Percentiles rank a stretch among this genome's conserved stretches.
These are phyloP conservation scores for Acronicta aceris DNA, from an alignment of 2,888 invertebrate species.

Conservation along the genomic window DNA sequence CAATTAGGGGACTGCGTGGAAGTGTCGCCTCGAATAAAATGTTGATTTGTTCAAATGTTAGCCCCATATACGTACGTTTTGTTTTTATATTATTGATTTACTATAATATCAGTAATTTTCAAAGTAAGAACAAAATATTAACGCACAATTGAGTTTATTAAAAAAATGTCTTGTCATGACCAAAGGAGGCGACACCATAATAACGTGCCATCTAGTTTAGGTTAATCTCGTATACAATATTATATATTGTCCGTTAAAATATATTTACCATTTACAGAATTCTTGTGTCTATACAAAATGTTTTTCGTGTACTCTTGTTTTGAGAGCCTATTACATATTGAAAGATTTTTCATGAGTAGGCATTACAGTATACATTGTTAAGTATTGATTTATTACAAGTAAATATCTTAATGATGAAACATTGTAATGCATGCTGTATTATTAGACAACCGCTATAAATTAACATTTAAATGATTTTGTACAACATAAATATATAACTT, in stretches of 20 bases:
- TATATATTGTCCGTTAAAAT: slow-evolving; percentile 90
- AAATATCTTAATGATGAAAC: slow-evolving; percentile 62
- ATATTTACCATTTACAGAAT: slow-evolving; percentile 90
- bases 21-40: slow-evolving; percentile 82
- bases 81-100: slow-evolving; percentile 60
- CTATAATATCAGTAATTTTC: slow-evolving; percentile 64
- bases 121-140: slow-evolving; percentile 74
- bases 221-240: slow-evolving; percentile 90
- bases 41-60: slow-evolving; percentile 59
- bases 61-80: slow-evolving; percentile 68
- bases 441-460: slow-evolving; percentile 74
- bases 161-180: slow-evolving; percentile 77
- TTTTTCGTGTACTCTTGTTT: slow-evolving; percentile 90
- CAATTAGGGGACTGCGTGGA: slow-evolving; percentile 88
- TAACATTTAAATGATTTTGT: slow-evolving; percentile 81
- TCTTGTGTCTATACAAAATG: slow-evolving; percentile 90
- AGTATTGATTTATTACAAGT: slow-evolving; percentile 67
- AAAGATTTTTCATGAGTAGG: slow-evolving; percentile 77
- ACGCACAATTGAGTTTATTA: slow-evolving; percentile 87
- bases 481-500: slow-evolving; percentile 71
- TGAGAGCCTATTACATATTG: slow-evolving; percentile 88
- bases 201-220: slow-evolving; percentile 90
- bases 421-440: slow-evolving; percentile 67
- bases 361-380: slow-evolving; percentile 72
- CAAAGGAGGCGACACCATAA: slow-evolving; percentile 88